Evolutionary conservation across 2,797 vertebrate species (phyloP).

Genomic region (Hoplostethus atlanticus): DNA sequence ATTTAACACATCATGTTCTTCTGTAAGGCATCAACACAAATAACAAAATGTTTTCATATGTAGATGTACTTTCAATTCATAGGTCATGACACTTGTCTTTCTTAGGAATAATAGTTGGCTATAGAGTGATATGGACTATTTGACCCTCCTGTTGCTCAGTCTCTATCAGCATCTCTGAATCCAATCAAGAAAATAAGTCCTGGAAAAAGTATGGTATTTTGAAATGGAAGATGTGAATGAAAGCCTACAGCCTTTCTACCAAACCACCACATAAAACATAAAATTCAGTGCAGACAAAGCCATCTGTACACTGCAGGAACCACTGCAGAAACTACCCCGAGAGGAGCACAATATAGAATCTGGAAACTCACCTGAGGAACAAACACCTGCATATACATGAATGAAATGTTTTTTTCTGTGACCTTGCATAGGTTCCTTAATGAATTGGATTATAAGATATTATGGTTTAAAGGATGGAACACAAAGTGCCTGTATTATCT

Average conservation of each 20-base stretch:
- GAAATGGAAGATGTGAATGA: neutral
- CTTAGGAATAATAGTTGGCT: too few species aligned
- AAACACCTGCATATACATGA: neutral
- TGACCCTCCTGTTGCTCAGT: too few species aligned
- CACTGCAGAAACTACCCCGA: neutral
- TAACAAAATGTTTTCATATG: too few species aligned
- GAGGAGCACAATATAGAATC: neutral
- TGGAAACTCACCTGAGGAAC: neutral
- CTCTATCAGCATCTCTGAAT: too few species aligned
- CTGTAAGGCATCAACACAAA: too few species aligned
- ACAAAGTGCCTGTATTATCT: neutral
- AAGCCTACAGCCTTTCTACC: neutral
- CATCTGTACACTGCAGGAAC: neutral
- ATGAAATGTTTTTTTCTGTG: constrained; percentile 2
- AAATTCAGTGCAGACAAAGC: neutral
- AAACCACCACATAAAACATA: neutral
- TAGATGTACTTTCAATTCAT: too few species aligned
- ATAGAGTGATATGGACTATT: too few species aligned
- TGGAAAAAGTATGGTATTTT: too few species aligned
- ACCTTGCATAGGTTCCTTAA: neutral
- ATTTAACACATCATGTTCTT: too few species aligned
- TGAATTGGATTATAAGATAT: constrained; percentile 1
- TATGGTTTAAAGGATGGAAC: neutral
- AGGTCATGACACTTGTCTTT: too few species aligned
- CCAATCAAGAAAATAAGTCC: too few species aligned